Base-by-base conservation (phyloP, 2,888 invertebrate species). In the Leptogaster cylindrica region DNA sequence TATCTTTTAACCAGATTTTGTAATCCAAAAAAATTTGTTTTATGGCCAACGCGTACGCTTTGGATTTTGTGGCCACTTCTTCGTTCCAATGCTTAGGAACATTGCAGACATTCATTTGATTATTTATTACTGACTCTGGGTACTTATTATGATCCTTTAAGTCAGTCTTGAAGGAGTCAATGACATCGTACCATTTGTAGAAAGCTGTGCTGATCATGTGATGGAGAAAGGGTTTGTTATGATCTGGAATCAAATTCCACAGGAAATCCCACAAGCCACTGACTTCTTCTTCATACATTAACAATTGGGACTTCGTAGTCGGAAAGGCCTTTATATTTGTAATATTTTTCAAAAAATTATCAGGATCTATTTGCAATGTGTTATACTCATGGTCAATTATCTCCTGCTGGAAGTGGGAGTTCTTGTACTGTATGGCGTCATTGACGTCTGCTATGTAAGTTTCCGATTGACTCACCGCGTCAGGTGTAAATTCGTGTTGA, bases 191-290 rank as follows among this genome's bases (percentile, higher is more conserved):
- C 55, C 55, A 55, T 14, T 36, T 55, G 3, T 25, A 20, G 2
- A 55, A n/a, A 7, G 23, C 55, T 23, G 36, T 55, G 12, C 55
- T 39, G 23, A 55, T 39, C 3, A 55, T 36, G n/a, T 55, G 55
- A 4, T 55, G 55, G 8, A 55, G 23, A 10, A 55, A 23, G 23
- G 55, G 55, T 23, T 55, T 55, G 25, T 39, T 36, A 14, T 55
- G 55, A n/a, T 55, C 39, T 20, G 39, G 39, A 7, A 20, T 20
- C 23, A 16, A 20, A 10, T 20, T 7, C 3, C n/a, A 10, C 10
- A 36, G 14, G 23, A 55, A 12, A 7, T 18, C n/a, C n/a, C 6
- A 6, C 1, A 55, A 12, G 14, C 23, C n/a, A 39, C 55, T 36
- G 7, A 39, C 23, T n/a, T 36, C n/a, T 5, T 55, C 7, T n/a